phyloP scores from a whole-genome alignment of 2,113 vertebrate genomes.

The Aramus guarauna region DNA sequence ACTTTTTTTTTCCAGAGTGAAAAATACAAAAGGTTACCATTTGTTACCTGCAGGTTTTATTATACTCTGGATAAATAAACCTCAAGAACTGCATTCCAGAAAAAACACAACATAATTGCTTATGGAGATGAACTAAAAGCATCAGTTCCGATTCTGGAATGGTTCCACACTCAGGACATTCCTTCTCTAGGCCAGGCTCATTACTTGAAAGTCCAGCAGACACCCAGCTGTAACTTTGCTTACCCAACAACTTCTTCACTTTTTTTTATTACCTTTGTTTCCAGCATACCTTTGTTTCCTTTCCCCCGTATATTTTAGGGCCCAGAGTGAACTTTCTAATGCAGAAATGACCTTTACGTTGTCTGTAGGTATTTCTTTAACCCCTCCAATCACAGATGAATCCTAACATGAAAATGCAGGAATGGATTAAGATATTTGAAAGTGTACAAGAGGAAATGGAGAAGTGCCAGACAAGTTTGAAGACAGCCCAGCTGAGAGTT shows the following conservation, averaged over 20 bases:
- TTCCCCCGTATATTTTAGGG: neutral
- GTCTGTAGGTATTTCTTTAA: neutral
- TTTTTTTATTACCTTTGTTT: neutral
- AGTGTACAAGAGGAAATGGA: neutral
- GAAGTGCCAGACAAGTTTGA: neutral
- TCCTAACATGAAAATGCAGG: neutral
- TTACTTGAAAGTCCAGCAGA: neutral
- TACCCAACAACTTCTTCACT: neutral
- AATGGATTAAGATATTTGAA: neutral
- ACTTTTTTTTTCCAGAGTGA: neutral
- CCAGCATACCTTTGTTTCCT: neutral
- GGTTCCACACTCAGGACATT: neutral
- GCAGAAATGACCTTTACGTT: neutral
- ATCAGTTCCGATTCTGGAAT: neutral
- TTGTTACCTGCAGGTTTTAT: conserved; percentile 27
- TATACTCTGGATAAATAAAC: neutral
- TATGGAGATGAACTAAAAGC: neutral
- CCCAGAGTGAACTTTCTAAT: neutral
- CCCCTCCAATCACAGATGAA: neutral
- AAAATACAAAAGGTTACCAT: neutral
- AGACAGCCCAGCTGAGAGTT: neutral
- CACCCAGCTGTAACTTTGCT: neutral
- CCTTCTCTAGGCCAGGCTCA: neutral
- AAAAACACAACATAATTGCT: neutral
- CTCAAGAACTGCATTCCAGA: neutral